Percentiles rank a stretch among this genome's conserved stretches.
phyloP scores from a whole-genome alignment of 2,888 invertebrate species.

The Agrilus cyanescens region DNA sequence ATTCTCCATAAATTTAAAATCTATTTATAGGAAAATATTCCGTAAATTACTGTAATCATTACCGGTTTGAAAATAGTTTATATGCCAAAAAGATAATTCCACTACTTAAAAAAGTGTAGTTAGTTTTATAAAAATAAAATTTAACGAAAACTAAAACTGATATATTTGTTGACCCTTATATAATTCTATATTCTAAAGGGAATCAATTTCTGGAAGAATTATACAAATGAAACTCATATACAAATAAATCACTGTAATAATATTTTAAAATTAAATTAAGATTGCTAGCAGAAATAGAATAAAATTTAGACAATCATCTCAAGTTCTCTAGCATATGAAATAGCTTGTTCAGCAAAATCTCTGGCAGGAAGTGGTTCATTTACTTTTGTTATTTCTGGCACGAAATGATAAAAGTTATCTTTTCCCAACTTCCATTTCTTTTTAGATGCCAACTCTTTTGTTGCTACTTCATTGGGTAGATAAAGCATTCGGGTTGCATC shows the following conservation, averaged over 20 bases:
- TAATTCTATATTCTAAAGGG: too few relatives aligned
- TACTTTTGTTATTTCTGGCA: slow-evolving; percentile 59
- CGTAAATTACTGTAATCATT: too few relatives aligned
- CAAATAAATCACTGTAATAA: neutral
- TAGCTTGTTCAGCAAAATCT: slow-evolving; percentile 84
- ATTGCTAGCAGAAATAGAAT: slow-evolving; percentile 4
- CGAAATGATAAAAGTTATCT: slow-evolving; percentile 74
- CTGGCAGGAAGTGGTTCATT: slow-evolving; percentile 77
- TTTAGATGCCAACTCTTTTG: slow-evolving; percentile 69
- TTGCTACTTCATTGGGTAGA: slow-evolving; percentile 62
- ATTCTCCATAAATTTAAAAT: too few relatives aligned
- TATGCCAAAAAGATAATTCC: too few relatives aligned
- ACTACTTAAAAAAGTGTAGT: too few relatives aligned
- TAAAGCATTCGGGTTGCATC: slow-evolving; percentile 88
- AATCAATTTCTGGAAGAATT: too few relatives aligned
- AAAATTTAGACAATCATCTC: slow-evolving; percentile 91
- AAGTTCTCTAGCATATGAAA: slow-evolving; percentile 93
- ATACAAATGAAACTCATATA: neutral
- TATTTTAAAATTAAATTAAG: neutral
- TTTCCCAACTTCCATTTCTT: slow-evolving; percentile 70
- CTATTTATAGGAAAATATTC: too few relatives aligned
- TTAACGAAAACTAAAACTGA: too few relatives aligned
- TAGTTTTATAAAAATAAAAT: too few relatives aligned
- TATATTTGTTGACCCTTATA: too few relatives aligned
- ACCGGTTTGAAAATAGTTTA: too few relatives aligned